phyloP scores from a whole-genome alignment of 2,797 vertebrate genomes.

The Cygnus olor region DNA sequence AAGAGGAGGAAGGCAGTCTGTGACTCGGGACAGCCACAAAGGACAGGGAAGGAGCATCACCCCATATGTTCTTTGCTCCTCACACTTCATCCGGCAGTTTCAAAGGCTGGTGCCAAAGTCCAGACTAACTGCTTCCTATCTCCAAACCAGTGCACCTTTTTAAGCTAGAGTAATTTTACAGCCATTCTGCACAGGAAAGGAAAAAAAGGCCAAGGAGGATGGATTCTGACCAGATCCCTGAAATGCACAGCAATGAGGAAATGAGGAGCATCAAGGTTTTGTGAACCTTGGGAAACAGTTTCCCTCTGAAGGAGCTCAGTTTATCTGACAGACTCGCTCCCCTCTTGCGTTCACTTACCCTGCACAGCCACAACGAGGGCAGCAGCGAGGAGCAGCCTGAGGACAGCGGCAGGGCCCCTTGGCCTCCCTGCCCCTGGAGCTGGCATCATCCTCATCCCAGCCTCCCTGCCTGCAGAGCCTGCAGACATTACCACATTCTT shows the following conservation, averaged over 20 bases:
- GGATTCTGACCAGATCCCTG: background rate
- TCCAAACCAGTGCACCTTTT: rapidly evolving
- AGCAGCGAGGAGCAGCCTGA: background rate
- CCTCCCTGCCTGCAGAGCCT: background rate
- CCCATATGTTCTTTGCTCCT: background rate
- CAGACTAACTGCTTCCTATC: background rate
- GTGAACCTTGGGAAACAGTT: background rate
- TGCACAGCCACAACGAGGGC: background rate
- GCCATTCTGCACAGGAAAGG: background rate
- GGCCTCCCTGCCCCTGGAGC: background rate
- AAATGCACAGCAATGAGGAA: background rate
- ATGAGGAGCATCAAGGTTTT: background rate
- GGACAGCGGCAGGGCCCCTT: rapidly evolving
- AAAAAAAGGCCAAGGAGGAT: background rate
- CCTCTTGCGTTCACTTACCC: background rate
- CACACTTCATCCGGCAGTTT: background rate
- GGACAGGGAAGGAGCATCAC: background rate
- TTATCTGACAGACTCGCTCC: rapidly evolving
- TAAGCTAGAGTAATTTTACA: background rate
- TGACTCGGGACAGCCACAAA: background rate
- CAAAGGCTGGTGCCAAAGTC: background rate
- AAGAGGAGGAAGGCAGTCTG: background rate
- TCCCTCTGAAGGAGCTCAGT: background rate
- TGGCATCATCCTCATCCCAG: background rate
- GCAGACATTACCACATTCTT: background rate